Base-by-base conservation (phyloP, 2,113 vertebrate species). In the Nannobrachium achirus region DNA sequence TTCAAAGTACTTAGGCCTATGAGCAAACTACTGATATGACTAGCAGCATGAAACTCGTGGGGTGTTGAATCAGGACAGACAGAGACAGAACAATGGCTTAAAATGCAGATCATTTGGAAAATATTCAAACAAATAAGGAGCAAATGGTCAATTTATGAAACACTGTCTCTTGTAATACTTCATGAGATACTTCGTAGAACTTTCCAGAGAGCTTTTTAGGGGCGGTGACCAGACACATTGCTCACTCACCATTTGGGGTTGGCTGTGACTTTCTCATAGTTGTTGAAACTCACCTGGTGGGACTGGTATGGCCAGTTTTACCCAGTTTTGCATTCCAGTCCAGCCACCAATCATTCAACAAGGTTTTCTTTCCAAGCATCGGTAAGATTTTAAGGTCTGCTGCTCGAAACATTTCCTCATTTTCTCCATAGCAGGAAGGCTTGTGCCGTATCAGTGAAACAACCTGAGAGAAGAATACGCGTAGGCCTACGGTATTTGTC, bases 251-350 rank as follows among this genome's bases (percentile, higher is more conserved):
- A 49, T 33, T 19, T 16, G 0, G 6, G 10, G 19, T 0, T 38
- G 4, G 10, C 53, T 53, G 20, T 18, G 14, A n/a, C 51, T 69
- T 64, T 78, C 52, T 25, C 55, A 25, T 4, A 56, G 73, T 70
- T 41, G 11, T 61, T 80, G 79, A 81, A 86, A 85, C 86, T 62
- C 52, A 40, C 44, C 88, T 52, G 11, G 86, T 50, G 61, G 14
- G 68, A 89, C 89, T 64, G 83, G 89, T 81, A 84, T 13, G n/a
- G 60, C 82, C 42, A 45, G 86, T 91, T 89, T 86, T 40, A 63
- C 50, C 65, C 48, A 16, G 67, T 65, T 13, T 13, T n/a, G 18
- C 11, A 33, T 48, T 39, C 57, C 64, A 25, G 38, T 13, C 49
- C 20, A n/a, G 63, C 73, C 63, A 62, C 87, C 69, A 78, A 75